These are phyloP conservation scores for Apoderus coryli DNA, from an alignment of 2,888 invertebrate genomes.

Conservation along the genomic window DNA sequence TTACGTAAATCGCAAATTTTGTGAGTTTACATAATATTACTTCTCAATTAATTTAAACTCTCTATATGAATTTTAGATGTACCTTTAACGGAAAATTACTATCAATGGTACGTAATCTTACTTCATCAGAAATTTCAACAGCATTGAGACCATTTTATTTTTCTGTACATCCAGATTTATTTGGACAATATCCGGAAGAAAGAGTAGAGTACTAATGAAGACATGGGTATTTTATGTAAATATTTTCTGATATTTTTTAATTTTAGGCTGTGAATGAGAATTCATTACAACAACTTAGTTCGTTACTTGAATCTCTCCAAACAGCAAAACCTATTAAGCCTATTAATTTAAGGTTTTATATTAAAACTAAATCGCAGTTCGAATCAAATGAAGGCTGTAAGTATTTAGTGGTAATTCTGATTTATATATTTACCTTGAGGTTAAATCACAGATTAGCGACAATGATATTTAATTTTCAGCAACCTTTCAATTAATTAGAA, in stretches of 20 bases:
- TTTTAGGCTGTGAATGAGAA: conserved; percentile 72
- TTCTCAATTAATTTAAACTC: neutral
- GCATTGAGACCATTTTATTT: conserved; percentile 90
- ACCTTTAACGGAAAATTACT: neutral
- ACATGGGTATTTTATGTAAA: neutral
- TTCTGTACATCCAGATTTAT: conserved; percentile 89
- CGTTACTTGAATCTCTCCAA: conserved; percentile 66
- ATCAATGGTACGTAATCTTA: neutral
- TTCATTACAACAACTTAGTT: conserved; percentile 76
- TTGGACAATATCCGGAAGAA: conserved; percentile 82
- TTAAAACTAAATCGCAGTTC: conserved; percentile 38
- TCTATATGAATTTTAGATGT: too few species aligned
- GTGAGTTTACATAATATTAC: conserved; percentile 1
- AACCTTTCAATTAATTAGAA: conserved; percentile 57
- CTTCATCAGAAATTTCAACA: conserved; percentile 60
- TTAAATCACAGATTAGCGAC: too few species aligned
- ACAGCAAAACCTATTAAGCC: conserved; percentile 43
- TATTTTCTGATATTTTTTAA: conserved; percentile 6
- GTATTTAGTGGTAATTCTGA: too few species aligned
- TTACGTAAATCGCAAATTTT: neutral
- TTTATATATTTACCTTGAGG: too few species aligned
- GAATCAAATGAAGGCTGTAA: too few species aligned
- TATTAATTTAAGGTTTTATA: conserved; percentile 63
- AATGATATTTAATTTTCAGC: too few species aligned
- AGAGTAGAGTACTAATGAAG: conserved; percentile 52